A percentile compares a stretch with the other conserved stretches of the same genome.
Conservation (phyloP, 2,797 vertebrate species). For the Lithobates pipiens region DNA sequence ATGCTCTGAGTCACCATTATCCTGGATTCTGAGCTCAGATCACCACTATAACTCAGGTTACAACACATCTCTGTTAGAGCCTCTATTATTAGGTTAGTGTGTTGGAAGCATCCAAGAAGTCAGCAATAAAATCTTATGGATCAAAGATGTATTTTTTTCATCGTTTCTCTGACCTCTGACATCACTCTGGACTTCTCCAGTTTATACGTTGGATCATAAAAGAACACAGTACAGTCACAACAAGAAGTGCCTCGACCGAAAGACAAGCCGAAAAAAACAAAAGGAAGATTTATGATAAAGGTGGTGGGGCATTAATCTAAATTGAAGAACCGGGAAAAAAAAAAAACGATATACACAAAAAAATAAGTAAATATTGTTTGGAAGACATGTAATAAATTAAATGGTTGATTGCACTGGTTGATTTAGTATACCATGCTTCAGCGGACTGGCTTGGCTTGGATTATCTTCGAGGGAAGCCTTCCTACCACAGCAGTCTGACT, state of each 20-base stretch:
- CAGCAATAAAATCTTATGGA: slow-evolving; percentile 43
- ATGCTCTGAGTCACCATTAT: background rate
- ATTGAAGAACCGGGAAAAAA: too few relatives aligned
- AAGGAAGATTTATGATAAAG: slow-evolving; percentile 11
- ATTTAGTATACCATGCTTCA: too few relatives aligned
- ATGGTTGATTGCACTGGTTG: too few relatives aligned
- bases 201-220: slow-evolving; percentile 42
- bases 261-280: background rate
- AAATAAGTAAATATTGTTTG: too few relatives aligned
- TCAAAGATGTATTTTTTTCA: slow-evolving; percentile 46
- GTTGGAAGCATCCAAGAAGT: slow-evolving; percentile 30
- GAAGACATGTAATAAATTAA: too few relatives aligned
- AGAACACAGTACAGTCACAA: slow-evolving; percentile 17
- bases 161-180: slow-evolving; percentile 45
- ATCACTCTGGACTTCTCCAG: slow-evolving; percentile 25
- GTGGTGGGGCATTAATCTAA: background rate
- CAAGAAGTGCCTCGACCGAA: slow-evolving; percentile 19
- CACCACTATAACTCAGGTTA: slow-evolving; percentile 24
- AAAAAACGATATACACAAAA: too few relatives aligned
- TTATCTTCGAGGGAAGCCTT: too few relatives aligned
- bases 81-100: slow-evolving; percentile 44
- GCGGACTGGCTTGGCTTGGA: too few relatives aligned
- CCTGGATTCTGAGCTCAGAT: slow-evolving; percentile 14
- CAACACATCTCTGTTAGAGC: slow-evolving; percentile 33
- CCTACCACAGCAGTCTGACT: too few relatives aligned